Percentiles rank a stretch among this genome's conserved stretches.
Conservation (phyloP, 2,113 vertebrate genomes). For the Crotalus helleri region DNA sequence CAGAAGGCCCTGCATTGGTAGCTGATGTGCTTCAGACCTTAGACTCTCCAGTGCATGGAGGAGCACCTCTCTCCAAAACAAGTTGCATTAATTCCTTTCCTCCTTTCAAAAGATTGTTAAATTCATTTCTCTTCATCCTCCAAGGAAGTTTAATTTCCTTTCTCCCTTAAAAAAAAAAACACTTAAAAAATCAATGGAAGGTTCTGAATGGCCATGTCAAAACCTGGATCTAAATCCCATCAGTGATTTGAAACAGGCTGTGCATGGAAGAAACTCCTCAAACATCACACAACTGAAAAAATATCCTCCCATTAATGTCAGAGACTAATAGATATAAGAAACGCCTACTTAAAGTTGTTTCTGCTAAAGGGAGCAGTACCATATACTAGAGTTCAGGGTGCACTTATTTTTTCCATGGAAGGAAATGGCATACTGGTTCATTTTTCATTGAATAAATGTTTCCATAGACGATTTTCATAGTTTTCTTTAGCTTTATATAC, state of each 20-base stretch:
- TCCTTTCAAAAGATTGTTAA: neutral
- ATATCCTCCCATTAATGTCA: neutral
- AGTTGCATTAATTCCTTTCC: neutral
- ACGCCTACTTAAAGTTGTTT: neutral
- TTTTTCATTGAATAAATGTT: neutral
- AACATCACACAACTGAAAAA: neutral
- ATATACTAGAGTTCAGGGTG: neutral
- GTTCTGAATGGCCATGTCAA: neutral
- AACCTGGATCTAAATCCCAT: neutral
- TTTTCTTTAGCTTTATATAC: neutral
- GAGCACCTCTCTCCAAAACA: neutral
- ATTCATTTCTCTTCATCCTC: neutral
- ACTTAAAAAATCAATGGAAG: neutral
- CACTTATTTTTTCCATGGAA: neutral
- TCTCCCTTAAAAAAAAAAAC: neutral
- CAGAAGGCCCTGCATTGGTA: neutral
- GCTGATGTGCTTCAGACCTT: neutral
- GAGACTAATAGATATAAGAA: neutral
- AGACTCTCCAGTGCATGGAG: neutral
- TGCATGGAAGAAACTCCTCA: neutral
- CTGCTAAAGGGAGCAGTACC: neutral
- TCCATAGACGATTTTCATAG: neutral
- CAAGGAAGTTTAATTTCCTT: neutral
- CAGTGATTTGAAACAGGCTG: neutral
- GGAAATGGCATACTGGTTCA: neutral